Base-by-base conservation (phyloP, 2,888 invertebrate genomes). In the Cyaniris semiargus region DNA sequence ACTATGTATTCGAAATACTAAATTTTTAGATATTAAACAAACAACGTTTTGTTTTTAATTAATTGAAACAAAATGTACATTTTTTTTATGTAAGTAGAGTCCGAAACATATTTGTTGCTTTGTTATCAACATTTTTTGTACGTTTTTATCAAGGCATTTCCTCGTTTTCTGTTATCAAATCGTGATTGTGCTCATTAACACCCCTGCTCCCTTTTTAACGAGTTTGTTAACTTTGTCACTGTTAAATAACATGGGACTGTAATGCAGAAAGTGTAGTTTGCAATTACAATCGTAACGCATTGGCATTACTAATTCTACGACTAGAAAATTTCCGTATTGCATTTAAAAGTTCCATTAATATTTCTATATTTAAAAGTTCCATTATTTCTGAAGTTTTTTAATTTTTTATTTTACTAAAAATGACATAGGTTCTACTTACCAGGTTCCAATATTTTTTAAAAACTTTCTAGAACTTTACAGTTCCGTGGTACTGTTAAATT, bases 111-210 rank as follows among this genome's bases (percentile, higher is more conserved):
- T 4, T 60, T 60, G 60, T 60, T 60, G 23, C 23, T 60, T 60
- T 23, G 72, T 72, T 44, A 72, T 44, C 70, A 70, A 70, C 70
- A 76, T 76, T 79, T 81, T 80, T 78, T 66, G 79, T 66, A 72
- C 60, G 56, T 48, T 77, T 76, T 77, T 83, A 82, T 82, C 82
- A 48, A 34, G 85, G 85, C 85, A 86, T 83, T 89, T 90, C 89
- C 89, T 87, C 85, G 87, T 89, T 86, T 76, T 23, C 79, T 72
- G 83, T 89, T 90, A 91, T 91, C 78, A 75, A 86, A 85, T 84
- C 85, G 79, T 81, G 86, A 87, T 88, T 88, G 84, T 83, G 77
- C 77, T 76, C 76, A 76, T 77, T 79, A 77, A 78, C 79, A 77
- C 76, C 77, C 72, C 76, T 71, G 74, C 75, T 74, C 60, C 71